Conservation (phyloP, 2,113 vertebrate species). For the Steatornis caripensis region DNA sequence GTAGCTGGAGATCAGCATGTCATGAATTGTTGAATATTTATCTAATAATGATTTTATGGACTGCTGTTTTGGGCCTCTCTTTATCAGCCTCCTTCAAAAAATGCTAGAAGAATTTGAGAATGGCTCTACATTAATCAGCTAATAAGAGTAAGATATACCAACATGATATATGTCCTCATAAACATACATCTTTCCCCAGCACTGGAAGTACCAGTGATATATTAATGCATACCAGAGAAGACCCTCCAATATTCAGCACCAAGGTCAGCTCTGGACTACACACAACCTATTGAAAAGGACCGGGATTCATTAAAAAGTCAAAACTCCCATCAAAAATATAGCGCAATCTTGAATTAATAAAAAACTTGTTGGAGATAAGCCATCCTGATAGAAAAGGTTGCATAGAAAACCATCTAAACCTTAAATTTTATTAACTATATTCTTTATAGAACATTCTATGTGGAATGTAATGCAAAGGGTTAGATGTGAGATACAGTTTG, state of each 20-base stretch:
- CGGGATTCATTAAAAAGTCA: not conserved
- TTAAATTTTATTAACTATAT: not conserved
- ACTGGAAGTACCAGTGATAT: not conserved
- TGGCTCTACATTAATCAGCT: not conserved
- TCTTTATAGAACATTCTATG: not conserved
- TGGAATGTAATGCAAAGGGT: not conserved
- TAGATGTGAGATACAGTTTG: not conserved
- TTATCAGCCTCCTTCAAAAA: not conserved
- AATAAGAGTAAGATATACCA: not conserved
- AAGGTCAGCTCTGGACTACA: not conserved
- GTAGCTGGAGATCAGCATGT: not conserved
- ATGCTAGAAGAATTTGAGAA: not conserved
- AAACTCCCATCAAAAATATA: not conserved
- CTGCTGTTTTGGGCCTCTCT: not conserved
- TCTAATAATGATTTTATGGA: not conserved
- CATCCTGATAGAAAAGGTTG: not conserved
- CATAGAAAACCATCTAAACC: not conserved
- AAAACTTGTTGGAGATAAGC: not conserved
- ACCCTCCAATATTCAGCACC: not conserved
- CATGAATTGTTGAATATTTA: not conserved
- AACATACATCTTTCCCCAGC: not conserved
- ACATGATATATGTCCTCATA: not conserved
- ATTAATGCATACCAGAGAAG: accelerated
- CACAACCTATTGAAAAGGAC: not conserved
- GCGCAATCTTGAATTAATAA: not conserved